phyloP scores from a whole-genome alignment of 1,140 invertebrate species.

The Cydia pomonella region DNA sequence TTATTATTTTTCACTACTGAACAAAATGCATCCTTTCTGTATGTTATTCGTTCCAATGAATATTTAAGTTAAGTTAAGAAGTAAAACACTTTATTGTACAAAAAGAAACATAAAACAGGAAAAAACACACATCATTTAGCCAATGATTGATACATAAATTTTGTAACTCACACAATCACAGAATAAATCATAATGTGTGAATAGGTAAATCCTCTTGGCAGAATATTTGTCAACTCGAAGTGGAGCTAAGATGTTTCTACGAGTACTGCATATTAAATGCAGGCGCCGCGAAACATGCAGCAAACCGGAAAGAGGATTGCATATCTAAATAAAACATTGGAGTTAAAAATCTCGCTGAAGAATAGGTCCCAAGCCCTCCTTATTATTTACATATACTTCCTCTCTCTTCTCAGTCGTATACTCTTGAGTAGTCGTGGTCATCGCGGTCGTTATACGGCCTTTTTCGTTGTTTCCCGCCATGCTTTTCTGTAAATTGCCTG shows the following conservation, averaged over 20 bases:
- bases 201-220: neutral
- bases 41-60: too few species aligned
- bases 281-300: neutral
- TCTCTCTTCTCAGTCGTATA: too few species aligned
- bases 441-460: too few species aligned
- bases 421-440: too few species aligned
- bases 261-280: neutral
- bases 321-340: slow-evolving; percentile 9
- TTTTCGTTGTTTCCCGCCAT: too few species aligned
- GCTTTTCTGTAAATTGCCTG: too few species aligned
- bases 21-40: too few species aligned
- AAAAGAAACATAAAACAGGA: too few species aligned
- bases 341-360: neutral
- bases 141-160: neutral
- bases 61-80: too few species aligned
- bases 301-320: neutral
- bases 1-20: too few species aligned
- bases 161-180: neutral
- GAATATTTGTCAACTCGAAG: neutral
- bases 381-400: neutral
- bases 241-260: neutral
- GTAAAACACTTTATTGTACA: too few species aligned
- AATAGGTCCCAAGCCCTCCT: neutral
- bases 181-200: neutral
- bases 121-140: too few species aligned